A percentile compares a stretch with the other conserved stretches of the same genome.
phyloP scores from a whole-genome alignment of 2,113 vertebrate genomes.

The Bombycilla garrulus region DNA sequence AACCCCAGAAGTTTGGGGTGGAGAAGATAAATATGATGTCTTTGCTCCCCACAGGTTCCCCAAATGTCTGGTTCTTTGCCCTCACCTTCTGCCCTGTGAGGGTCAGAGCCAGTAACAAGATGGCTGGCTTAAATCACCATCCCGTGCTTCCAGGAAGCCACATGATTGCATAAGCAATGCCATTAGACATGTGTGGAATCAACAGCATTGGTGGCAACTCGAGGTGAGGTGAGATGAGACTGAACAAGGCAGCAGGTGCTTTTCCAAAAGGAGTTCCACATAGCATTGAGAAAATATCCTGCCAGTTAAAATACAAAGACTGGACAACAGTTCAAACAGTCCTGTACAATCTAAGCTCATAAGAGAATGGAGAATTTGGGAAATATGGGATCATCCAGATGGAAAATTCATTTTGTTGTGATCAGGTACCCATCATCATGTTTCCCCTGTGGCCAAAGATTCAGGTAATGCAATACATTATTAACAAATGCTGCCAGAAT shows the following conservation, averaged over 20 bases:
- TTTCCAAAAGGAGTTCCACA: not conserved
- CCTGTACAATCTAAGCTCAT: not conserved
- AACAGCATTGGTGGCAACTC: not conserved
- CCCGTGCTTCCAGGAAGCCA: not conserved
- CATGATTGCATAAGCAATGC: not conserved
- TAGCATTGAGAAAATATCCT: not conserved
- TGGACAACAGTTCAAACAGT: not conserved
- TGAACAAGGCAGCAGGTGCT: not conserved
- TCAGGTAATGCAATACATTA: not conserved
- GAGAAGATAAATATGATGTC: not conserved
- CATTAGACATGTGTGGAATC: rapidly evolving
- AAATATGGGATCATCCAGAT: not conserved
- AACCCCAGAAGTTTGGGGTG: not conserved
- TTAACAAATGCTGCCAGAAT: not conserved
- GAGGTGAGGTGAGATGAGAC: not conserved
- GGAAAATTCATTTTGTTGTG: not conserved
- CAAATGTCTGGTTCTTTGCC: not conserved
- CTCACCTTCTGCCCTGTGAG: not conserved
- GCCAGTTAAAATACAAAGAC: not conserved
- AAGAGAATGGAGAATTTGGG: not conserved
- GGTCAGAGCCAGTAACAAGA: not conserved
- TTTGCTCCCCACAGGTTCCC: not conserved
- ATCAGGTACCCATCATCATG: too few relatives aligned
- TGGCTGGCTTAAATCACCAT: not conserved
- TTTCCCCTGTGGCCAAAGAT: not conserved